A percentile compares a stretch with the other conserved stretches of the same genome.
Evolutionary conservation across 2,888 invertebrate genomes (phyloP).

Genomic region (Melieria omissa): DNA sequence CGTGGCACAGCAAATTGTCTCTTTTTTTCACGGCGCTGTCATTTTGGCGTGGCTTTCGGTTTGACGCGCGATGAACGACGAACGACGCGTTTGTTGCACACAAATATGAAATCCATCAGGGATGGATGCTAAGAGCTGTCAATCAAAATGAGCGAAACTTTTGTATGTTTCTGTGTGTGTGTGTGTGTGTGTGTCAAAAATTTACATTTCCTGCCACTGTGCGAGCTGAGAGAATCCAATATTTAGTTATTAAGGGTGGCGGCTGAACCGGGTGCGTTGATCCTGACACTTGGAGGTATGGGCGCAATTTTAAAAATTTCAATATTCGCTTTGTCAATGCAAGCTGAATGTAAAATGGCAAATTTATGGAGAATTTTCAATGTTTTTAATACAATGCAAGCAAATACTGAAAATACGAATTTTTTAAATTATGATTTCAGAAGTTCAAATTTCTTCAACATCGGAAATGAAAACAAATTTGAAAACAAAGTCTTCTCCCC

Average conservation of each 20-base stretch:
- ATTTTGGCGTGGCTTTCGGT: conserved; percentile 52
- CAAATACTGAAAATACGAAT: too few species aligned
- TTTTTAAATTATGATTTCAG: too few species aligned
- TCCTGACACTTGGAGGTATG: too few species aligned
- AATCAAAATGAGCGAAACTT: conserved; percentile 65
- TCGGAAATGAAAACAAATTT: too few species aligned
- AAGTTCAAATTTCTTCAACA: too few species aligned
- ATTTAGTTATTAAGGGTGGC: background rate
- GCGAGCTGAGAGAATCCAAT: conserved; percentile 5
- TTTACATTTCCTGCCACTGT: conserved; percentile 48
- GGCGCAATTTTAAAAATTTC: too few species aligned
- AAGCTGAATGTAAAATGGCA: too few species aligned
- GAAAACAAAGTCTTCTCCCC: too few species aligned
- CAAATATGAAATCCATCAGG: conserved; percentile 65
- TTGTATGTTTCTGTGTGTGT: conserved; percentile 40
- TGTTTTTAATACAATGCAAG: too few species aligned
- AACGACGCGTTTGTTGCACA: conserved; percentile 40
- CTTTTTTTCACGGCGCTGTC: conserved; percentile 45
- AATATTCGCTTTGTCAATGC: too few species aligned
- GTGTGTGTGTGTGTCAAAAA: conserved; percentile 40
- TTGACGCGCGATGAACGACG: background rate
- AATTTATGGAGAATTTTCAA: too few species aligned
- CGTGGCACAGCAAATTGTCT: conserved; percentile 22
- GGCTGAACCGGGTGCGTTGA: too few species aligned
- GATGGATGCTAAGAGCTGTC: conserved; percentile 64